Evolutionary conservation across 2,113 vertebrate genomes (phyloP).

Genomic region (Arenaria interpres): DNA sequence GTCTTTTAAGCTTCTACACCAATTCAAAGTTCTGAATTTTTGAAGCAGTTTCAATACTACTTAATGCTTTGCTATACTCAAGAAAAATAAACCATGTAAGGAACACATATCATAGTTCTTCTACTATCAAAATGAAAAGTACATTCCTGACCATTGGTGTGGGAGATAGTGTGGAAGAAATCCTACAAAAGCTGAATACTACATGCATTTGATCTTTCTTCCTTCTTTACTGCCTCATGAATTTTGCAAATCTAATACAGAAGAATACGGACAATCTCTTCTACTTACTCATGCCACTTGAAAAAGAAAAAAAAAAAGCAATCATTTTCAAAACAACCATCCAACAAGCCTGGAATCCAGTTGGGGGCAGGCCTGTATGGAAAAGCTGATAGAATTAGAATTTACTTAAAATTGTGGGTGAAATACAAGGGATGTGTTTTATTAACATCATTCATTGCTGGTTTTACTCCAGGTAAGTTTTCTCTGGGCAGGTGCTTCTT

Average conservation of each 20-base stretch:
- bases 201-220: not conserved
- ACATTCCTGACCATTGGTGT: not conserved
- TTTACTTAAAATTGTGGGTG: too few species aligned
- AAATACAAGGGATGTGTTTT: not conserved
- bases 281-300: not conserved
- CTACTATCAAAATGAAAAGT: not conserved
- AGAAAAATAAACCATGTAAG: not conserved
- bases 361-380: fast-evolving
- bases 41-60: not conserved
- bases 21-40: not conserved
- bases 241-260: not conserved
- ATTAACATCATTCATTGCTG: not conserved
- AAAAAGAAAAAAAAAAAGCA: not conserved
- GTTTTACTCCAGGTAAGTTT: not conserved
- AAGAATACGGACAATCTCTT: not conserved
- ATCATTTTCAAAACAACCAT: not conserved
- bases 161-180: not conserved
- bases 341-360: not conserved
- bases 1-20: not conserved
- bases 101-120: not conserved
- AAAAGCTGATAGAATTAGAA: not conserved
- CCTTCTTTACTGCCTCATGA: not conserved
- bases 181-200: not conserved
- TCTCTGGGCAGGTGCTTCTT: not conserved
- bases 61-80: not conserved